Evolutionary conservation across 2,797 vertebrate genomes (phyloP).

Genomic region (Bradypodion ventrale): DNA sequence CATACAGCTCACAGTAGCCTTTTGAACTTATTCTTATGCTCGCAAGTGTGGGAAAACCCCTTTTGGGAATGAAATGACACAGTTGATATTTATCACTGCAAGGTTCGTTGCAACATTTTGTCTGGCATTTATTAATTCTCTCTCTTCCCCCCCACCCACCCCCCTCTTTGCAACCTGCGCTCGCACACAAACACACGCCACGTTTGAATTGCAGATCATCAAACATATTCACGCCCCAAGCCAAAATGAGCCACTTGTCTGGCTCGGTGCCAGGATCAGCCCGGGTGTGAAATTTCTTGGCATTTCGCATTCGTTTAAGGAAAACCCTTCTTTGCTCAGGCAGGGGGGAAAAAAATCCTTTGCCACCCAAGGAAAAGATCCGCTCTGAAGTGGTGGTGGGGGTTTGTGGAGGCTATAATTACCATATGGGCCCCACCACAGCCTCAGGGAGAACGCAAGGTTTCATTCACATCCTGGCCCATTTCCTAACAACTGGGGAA

Average conservation of each 20-base stretch:
- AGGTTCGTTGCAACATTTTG: slow-evolving; percentile 65
- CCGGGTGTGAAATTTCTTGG: slow-evolving; percentile 62
- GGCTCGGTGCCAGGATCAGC: slow-evolving; percentile 62
- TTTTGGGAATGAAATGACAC: slow-evolving; percentile 63
- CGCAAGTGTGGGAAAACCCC: slow-evolving; percentile 68
- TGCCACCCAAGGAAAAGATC: slow-evolving; percentile 27
- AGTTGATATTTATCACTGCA: slow-evolving; percentile 65
- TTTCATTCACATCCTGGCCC: neutral
- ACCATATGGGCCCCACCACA: neutral
- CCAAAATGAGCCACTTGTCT: slow-evolving; percentile 59
- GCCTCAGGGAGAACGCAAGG: neutral
- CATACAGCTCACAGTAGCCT: slow-evolving; percentile 59
- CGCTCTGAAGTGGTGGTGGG: slow-evolving; percentile 24
- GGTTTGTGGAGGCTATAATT: neutral
- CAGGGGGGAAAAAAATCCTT: slow-evolving; percentile 30
- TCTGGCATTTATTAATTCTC: slow-evolving; percentile 48
- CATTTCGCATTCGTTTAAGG: slow-evolving; percentile 61
- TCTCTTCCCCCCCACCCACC: too few relatives aligned
- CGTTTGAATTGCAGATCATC: slow-evolving; percentile 66
- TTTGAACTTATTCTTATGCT: slow-evolving; percentile 60
- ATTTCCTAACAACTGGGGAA: too few relatives aligned
- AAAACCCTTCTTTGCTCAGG: slow-evolving; percentile 56
- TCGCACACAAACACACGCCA: slow-evolving; percentile 54
- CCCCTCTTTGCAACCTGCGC: neutral
- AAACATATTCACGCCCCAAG: slow-evolving; percentile 64